Evolutionary conservation across 2,113 vertebrate species (phyloP).

Genomic region (Psephotus haematonotus): DNA sequence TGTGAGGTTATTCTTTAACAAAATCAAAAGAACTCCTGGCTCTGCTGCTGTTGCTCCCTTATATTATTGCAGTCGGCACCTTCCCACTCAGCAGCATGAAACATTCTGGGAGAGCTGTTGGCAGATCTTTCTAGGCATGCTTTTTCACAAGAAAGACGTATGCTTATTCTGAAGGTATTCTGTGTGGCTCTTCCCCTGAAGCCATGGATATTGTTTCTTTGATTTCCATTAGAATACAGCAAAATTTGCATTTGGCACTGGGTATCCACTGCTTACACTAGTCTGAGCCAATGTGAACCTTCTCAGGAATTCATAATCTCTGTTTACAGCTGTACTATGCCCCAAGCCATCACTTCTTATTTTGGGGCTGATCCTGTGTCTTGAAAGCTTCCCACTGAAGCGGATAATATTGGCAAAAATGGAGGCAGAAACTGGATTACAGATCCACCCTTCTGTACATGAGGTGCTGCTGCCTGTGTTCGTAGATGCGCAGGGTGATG

Average conservation of each 20-base stretch:
- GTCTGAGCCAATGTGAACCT: neutral
- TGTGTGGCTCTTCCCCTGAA: conserved; percentile 2
- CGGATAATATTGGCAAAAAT: neutral
- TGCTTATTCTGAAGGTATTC: neutral
- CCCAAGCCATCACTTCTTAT: neutral
- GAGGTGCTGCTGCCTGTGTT: neutral
- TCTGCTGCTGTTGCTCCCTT: neutral
- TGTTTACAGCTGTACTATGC: neutral
- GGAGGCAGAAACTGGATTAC: neutral
- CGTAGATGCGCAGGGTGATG: neutral
- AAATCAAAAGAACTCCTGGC: neutral
- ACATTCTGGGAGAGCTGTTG: neutral
- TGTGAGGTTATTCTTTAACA: neutral
- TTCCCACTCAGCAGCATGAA: neutral
- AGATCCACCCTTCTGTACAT: neutral
- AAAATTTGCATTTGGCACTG: conserved; percentile 29
- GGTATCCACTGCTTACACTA: neutral
- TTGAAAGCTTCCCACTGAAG: neutral
- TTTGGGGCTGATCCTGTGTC: neutral
- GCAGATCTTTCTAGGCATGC: conserved; percentile 1
- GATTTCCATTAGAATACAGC: conserved; percentile 27
- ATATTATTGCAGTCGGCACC: neutral
- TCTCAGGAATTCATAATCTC: conserved; percentile 7
- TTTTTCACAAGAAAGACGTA: neutral
- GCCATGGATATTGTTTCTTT: conserved; percentile 25